Base-by-base conservation (phyloP, 2,888 invertebrate species). In the Folsomia manolachei region DNA sequence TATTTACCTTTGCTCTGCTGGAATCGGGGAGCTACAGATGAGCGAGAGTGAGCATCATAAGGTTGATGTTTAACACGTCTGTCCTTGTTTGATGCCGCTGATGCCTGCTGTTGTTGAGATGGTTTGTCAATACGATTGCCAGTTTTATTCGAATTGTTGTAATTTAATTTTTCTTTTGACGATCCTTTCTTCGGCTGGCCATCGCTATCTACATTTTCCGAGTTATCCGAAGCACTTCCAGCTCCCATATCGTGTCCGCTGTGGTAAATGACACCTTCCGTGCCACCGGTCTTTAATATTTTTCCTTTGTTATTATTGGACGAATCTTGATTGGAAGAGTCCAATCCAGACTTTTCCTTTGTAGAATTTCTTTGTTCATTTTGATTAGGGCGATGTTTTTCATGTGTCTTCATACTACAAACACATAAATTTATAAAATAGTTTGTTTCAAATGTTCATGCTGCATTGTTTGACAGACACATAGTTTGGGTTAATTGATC, bases 11-110 rank as follows among this genome's bases (percentile, higher is more conserved):
- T 26, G n/a, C n/a, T n/a, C n/a, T n/a, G n/a, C 19, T 64, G 64
- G 27, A 64, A 64, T 9, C 64, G 64, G 24, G 69, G 68, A 69
- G 68, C 24, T n/a, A 71, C 62, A 24, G 72, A 61, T 53, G 69
- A 68, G 63, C 70, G 73, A n/a, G 75, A 73, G 62, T 78, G 67
- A 9, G 79, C 73, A 26, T 80, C 80, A 62, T 80, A 80, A 1
- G 79, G 80, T 19, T 75, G 77, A 72, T 77, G 78, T 63, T 79
- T 80, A n/a, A 76, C 66, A 52, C 73, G 64, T 0, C 75, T 21
- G n/a, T 75, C 75, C 27, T 75, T 75, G 0, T 39, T 26, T 9
- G 63, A 7, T 26, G 23, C 56, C 2, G 25, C 25, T 1, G 11
- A 11, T 51, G 14, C 14, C 51, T 61, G 23, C 68, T 68, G 1